Base-by-base conservation (phyloP, 2,888 invertebrate species). In the Pycnomerus fuliginosus region DNA sequence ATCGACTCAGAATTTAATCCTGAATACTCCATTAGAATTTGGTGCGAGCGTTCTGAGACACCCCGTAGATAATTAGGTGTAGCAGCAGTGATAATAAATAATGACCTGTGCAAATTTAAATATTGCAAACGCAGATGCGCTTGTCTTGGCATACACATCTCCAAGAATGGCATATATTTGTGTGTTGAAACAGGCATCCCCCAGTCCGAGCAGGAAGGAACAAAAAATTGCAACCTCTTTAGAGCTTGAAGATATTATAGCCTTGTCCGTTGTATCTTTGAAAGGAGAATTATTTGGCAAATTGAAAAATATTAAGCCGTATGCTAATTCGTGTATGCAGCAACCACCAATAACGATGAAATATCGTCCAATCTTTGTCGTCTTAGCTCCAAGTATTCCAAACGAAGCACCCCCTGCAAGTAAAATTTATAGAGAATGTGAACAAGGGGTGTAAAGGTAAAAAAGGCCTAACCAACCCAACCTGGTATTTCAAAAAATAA, bases 171-270 rank as follows among this genome's bases (percentile, higher is more conserved):
- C 90, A 67, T 93, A 97, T 25, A 97, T 84, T 74, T 96, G 92
- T 0, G 98, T 98, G 65, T 98, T 98, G 75, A 86, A 97, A 71
- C 97, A 95, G n/a, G 95, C 90, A 69, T 99, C 98, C 0, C 95
- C 98, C 59, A 99, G 87, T 1, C 98, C 98, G 0, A 98, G 77
- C 0, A 96, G 75, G 62, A 95, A 89, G 48, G 94, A 92, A 72
- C 94, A 93, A 38, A 90, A 72, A 73, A 99, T 82, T 0, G 96
- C 97, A 30, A 73, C 47, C 5, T 53, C 37, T 0, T 62, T 62
- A 73, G 70, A 80, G 54, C 79, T 75, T 5, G 67, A 65, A 2
- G n/a, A n/a, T n/a, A 85, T 76, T 55, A 74, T 80, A 0, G 82
- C 78, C 5, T 71, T 66, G 16, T 77, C 76, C 16, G 62, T 54